Percentiles rank a stretch among this genome's conserved stretches.
Conservation (phyloP, 2,888 invertebrate genomes). For the Idaea straminata region DNA sequence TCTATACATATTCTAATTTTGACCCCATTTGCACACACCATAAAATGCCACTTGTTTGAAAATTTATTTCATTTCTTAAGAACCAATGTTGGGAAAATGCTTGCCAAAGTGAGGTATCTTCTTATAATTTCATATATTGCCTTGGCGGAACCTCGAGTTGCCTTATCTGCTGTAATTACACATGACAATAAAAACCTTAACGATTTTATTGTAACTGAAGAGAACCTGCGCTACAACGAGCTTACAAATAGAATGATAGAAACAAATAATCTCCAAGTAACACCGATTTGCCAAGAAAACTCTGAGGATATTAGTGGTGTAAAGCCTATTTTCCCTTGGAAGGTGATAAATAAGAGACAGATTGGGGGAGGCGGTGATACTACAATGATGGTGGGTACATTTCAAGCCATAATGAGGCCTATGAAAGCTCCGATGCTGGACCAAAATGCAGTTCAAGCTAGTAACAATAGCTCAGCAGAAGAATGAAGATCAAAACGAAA, state of each 20-base stretch:
- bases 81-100: background rate
- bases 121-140: background rate
- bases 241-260: background rate
- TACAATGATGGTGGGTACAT: slow-evolving; percentile 47
- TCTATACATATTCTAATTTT: background rate
- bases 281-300: background rate
- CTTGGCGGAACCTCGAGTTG: background rate
- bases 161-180: slow-evolving; percentile 8
- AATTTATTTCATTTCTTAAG: background rate
- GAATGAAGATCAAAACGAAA: background rate
- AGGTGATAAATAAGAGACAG: slow-evolving; percentile 29
- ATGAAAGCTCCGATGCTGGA: slow-evolving; percentile 33
- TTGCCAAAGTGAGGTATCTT: background rate
- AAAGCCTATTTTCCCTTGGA: background rate
- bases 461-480: background rate
- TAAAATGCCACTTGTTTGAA: background rate
- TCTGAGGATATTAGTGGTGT: background rate
- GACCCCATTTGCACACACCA: background rate
- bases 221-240: slow-evolving; percentile 28
- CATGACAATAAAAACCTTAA: slow-evolving; percentile 31
- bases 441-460: slow-evolving; percentile 7
- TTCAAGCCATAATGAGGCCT: slow-evolving; percentile 49
- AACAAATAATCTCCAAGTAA: background rate
- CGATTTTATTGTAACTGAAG: slow-evolving; percentile 36
- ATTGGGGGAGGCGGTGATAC: slow-evolving; percentile 28